Percentiles rank a stretch among this genome's conserved stretches.
Conservation (phyloP, 2,113 vertebrate genomes). For the Grammomys surdaster region DNA sequence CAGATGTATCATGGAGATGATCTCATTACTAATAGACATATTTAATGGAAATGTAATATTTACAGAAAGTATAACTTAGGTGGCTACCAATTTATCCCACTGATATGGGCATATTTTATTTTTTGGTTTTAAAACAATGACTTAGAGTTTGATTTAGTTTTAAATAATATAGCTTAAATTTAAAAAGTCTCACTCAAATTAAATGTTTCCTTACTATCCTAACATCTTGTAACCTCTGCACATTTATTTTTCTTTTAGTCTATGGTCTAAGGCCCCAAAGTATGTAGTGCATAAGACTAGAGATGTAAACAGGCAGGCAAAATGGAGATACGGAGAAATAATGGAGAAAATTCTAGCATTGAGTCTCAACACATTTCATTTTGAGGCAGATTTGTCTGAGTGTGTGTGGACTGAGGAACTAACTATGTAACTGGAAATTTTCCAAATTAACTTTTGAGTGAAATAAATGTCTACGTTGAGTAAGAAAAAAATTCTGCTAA, state of each 20-base stretch:
- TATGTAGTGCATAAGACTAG: not conserved
- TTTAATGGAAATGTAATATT: slow-evolving; percentile 6
- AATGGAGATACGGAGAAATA: not conserved
- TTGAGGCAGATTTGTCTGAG: not conserved
- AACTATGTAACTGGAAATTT: not conserved
- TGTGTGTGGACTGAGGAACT: not conserved
- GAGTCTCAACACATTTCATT: not conserved
- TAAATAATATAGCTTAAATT: not conserved
- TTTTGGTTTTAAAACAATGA: slow-evolving; percentile 15
- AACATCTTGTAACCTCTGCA: not conserved
- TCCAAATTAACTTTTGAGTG: not conserved
- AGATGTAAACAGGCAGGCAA: not conserved
- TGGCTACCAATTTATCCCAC: not conserved
- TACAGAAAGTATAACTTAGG: not conserved
- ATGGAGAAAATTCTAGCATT: not conserved
- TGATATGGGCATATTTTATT: not conserved
- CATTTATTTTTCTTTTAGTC: not conserved
- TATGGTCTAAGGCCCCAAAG: not conserved
- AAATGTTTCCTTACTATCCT: not conserved
- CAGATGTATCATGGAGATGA: not conserved
- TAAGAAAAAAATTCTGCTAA: not conserved
- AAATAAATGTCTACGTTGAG: not conserved
- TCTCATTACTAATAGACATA: not conserved
- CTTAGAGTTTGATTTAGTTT: not conserved
- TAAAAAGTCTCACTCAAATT: not conserved